Percentiles rank a stretch among this genome's conserved stretches.
Evolutionary conservation across 2,113 vertebrate genomes (phyloP).

Genomic region (Gallinago media): DNA sequence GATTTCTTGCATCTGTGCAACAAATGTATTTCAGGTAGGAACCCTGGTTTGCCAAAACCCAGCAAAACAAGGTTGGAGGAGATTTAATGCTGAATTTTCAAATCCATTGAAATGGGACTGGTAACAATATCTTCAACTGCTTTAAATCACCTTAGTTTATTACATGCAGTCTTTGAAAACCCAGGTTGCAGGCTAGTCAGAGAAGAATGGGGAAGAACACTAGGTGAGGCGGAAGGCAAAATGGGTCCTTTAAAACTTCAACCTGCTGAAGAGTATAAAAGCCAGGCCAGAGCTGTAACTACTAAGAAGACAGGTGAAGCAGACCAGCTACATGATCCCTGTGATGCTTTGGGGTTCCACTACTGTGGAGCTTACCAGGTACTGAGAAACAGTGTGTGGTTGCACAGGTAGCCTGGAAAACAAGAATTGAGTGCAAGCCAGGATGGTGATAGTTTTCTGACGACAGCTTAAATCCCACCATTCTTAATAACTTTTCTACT

Average conservation of each 20-base stretch:
- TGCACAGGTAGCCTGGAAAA: neutral
- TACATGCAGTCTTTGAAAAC: neutral
- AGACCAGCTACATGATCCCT: neutral
- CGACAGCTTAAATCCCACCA: neutral
- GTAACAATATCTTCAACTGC: neutral
- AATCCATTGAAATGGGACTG: neutral
- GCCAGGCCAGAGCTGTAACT: neutral
- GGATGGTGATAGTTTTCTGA: neutral
- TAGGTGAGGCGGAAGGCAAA: neutral
- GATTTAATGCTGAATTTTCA: slow-evolving; percentile 10
- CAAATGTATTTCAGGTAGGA: slow-evolving; percentile 53
- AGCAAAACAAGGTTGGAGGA: neutral
- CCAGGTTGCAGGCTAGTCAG: neutral
- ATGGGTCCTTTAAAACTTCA: neutral
- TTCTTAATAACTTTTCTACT: neutral
- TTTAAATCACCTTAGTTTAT: neutral
- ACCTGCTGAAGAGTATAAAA: neutral
- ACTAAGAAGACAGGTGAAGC: neutral
- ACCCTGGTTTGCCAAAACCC: neutral
- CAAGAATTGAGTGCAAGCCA: neutral
- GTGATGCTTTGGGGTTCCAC: neutral
- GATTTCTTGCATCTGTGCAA: slow-evolving; percentile 50
- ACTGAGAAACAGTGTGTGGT: neutral
- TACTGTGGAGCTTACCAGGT: neutral
- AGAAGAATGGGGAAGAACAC: neutral